Evolutionary conservation across 2,113 vertebrate species (phyloP).

Genomic region (Petrocephalus zakoni): DNA sequence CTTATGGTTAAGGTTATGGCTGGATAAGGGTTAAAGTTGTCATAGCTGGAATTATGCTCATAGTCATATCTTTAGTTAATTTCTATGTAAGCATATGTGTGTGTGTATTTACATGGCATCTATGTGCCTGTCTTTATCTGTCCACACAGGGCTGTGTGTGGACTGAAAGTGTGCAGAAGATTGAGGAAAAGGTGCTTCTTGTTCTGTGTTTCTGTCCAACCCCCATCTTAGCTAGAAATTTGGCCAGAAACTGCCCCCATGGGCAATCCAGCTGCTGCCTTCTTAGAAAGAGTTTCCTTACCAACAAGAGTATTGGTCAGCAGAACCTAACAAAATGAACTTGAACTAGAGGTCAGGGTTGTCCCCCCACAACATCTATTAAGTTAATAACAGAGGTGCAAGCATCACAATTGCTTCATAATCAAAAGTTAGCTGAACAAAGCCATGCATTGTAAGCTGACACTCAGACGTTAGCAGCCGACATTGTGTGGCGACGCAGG

Average conservation of each 20-base stretch:
- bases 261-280: neutral
- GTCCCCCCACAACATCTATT: neutral
- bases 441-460: neutral
- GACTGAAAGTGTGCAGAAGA: neutral
- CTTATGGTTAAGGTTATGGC: neutral
- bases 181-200: neutral
- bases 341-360: neutral
- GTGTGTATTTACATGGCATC: neutral
- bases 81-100: neutral
- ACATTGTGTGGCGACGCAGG: constrained; percentile 2
- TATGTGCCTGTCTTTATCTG: neutral
- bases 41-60: neutral
- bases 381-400: neutral
- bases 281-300: neutral
- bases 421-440: neutral
- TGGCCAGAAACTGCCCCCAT: neutral
- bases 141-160: neutral
- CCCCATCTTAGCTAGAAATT: neutral
- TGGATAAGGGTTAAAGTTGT: neutral
- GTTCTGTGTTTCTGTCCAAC: neutral
- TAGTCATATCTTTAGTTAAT: no score
- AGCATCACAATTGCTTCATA: neutral
- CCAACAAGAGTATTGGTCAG: neutral
- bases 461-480: neutral
- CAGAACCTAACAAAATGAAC: neutral